Conservation (phyloP, 2,113 vertebrate species). For the Isurus oxyrinchus region DNA sequence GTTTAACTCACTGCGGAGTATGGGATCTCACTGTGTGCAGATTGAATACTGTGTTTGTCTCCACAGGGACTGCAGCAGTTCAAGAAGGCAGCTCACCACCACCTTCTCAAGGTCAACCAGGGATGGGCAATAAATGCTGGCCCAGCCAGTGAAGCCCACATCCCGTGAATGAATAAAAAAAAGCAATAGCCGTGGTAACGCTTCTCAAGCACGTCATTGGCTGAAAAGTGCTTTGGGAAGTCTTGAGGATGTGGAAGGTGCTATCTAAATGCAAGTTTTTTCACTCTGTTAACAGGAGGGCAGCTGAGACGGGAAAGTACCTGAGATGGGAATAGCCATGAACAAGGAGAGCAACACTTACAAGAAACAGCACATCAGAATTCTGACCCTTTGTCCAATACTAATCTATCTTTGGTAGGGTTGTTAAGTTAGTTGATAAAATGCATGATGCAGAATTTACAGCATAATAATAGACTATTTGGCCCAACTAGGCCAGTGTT, state of each 20-base stretch:
- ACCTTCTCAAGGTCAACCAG: too few species aligned
- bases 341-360: neutral
- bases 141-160: too few species aligned
- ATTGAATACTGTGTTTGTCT: neutral
- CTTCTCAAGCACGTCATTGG: neutral
- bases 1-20: neutral
- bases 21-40: neutral
- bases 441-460: neutral
- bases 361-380: neutral
- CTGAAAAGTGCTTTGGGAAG: neutral
- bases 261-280: neutral
- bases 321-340: neutral
- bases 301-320: neutral
- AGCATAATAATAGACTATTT: neutral
- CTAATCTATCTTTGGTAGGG: neutral
- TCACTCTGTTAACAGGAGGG: neutral
- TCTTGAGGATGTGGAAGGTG: neutral
- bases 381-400: neutral
- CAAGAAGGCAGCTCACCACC: too few species aligned
- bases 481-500: neutral
- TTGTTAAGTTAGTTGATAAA: neutral
- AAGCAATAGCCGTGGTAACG: neutral
- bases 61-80: too few species aligned
- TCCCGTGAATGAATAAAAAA: too few species aligned
- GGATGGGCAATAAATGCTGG: too few species aligned